These are phyloP conservation scores for Mormyrus hasselquistii DNA, from an alignment of 2,797 vertebrate genomes.

Conservation along the genomic window DNA sequence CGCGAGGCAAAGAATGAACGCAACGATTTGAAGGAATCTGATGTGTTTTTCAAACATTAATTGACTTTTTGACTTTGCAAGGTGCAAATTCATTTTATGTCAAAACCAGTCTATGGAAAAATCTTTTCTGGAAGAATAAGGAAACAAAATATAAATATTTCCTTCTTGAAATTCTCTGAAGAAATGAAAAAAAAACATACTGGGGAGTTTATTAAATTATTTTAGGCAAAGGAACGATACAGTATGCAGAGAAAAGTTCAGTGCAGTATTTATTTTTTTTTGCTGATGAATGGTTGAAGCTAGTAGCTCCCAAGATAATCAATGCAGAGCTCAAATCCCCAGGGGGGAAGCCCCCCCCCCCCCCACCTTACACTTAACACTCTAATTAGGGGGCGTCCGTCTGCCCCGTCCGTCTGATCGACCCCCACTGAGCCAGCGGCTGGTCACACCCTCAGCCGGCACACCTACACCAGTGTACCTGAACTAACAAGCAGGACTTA, in stretches of 20 bases:
- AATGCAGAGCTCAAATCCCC: not conserved
- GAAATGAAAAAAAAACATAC: not conserved
- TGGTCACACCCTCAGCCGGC: not conserved
- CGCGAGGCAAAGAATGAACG: not conserved
- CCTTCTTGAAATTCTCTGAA: not conserved
- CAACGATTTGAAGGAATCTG: not conserved
- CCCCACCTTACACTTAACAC: conserved; percentile 22
- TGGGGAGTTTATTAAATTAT: not conserved
- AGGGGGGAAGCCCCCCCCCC: not conserved
- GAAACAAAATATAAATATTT: not conserved
- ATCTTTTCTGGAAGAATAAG: not conserved
- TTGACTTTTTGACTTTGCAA: not conserved
- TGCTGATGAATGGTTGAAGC: conserved; percentile 13
- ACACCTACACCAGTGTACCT: not conserved
- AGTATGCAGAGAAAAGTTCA: conserved; percentile 13
- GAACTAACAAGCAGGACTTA: not conserved
- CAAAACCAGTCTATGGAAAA: not conserved
- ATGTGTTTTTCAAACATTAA: not conserved
- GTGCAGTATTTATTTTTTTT: conserved; percentile 23
- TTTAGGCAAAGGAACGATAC: conserved; percentile 15
- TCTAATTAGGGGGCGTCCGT: conserved; percentile 22
- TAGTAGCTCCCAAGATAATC: conserved; percentile 19
- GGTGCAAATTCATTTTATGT: not conserved
- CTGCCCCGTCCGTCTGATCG: not conserved
- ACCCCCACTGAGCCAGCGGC: not conserved